Conservation (phyloP, 2,888 invertebrate species). For the Drosophila mimica region DNA sequence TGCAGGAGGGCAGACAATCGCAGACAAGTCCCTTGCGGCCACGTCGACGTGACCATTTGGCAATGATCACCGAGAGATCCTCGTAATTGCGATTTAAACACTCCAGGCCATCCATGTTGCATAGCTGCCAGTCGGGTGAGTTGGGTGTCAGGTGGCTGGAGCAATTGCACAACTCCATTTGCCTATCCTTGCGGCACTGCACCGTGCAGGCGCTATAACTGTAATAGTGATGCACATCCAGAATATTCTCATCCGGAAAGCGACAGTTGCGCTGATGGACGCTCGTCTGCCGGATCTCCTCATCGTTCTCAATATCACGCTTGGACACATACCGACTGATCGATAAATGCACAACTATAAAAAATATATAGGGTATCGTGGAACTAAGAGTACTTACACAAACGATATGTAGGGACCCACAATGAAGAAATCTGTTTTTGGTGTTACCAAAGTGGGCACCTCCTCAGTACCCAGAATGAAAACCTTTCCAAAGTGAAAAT, state of each 20-base stretch:
- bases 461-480: conserved; percentile 89
- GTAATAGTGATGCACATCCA: conserved; percentile 88
- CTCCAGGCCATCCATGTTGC: conserved; percentile 88
- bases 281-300: conserved; percentile 87
- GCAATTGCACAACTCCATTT: conserved; percentile 88
- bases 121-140: conserved; percentile 86
- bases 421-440: conserved; percentile 87
- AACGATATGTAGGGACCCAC: conserved; percentile 86
- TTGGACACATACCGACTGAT: conserved; percentile 86
- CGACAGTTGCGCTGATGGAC: conserved; percentile 89
- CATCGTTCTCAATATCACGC: conserved; percentile 89
- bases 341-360: not conserved
- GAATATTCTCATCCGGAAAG: conserved; percentile 88
- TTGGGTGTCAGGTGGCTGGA: conserved; percentile 90
- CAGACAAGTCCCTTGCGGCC: conserved; percentile 88
- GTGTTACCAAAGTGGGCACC: conserved; percentile 89
- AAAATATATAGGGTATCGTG: not conserved
- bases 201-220: conserved; percentile 91
- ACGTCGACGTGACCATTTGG: conserved; percentile 87
- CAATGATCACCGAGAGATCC: conserved; percentile 88
- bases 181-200: conserved; percentile 89
- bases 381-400: conserved; percentile 57
- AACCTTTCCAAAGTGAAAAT: conserved; percentile 83
- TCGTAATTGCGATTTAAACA: conserved; percentile 88
- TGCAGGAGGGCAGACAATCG: conserved; percentile 90